A percentile compares a stretch with the other conserved stretches of the same genome.
phyloP scores from a whole-genome alignment of 1,140 invertebrate species.

The Lanistes nyassanus region DNA sequence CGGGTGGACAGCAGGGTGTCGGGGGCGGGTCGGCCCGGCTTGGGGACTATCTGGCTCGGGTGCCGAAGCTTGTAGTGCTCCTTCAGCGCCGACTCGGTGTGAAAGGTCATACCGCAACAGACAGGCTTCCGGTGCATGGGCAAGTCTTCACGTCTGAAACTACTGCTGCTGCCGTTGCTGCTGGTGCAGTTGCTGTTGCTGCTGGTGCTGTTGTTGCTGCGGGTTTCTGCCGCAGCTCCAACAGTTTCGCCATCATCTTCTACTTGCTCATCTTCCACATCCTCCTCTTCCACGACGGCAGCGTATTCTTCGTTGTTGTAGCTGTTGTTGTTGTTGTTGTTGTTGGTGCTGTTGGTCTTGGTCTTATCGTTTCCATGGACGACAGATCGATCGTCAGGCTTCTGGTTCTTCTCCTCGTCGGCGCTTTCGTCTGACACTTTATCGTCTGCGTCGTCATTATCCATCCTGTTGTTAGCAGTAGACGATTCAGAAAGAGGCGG shows the following conservation, averaged over 20 bases:
- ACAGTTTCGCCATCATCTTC: neutral
- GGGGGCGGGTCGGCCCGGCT: slow-evolving; percentile 4
- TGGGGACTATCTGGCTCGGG: slow-evolving; percentile 72
- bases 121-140: slow-evolving; percentile 14
- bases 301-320: neutral
- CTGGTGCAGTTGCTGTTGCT: too few species aligned
- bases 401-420: slow-evolving; percentile 28
- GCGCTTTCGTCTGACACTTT: slow-evolving; percentile 5
- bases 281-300: neutral
- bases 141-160: neutral
- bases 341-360: neutral
- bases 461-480: too few species aligned
- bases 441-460: too few species aligned
- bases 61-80: slow-evolving; percentile 78
- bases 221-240: neutral
- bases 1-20: slow-evolving; percentile 17
- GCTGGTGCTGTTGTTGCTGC: slow-evolving; percentile 16
- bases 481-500: slow-evolving; percentile 15
- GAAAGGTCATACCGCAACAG: slow-evolving; percentile 22
- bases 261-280: neutral
- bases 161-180: neutral
- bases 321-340: neutral
- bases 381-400: neutral
- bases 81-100: slow-evolving; percentile 69
- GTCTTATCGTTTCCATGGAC: neutral